Base-by-base conservation (phyloP, 2,797 vertebrate species). In the Microctenopoma stevenorrisi region DNA sequence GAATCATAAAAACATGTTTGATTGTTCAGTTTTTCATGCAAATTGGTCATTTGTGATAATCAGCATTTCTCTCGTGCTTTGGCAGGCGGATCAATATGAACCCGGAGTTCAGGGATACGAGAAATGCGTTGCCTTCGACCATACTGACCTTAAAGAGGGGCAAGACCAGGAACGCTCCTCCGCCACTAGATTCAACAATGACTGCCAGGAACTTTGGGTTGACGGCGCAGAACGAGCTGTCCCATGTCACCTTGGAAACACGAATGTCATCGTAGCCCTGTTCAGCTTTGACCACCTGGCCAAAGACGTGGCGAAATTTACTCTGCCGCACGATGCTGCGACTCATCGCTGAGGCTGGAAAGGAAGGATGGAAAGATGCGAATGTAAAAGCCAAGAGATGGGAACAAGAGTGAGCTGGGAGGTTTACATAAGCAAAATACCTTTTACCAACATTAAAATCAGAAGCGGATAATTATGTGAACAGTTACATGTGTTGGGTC, bases 171-270 rank as follows among this genome's bases (percentile, higher is more conserved):
- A 99, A 98, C 6, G 98, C 94, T 5, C 98, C 98, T 1, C 98
- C 98, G 0, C 98, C 98, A 0, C 97, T 97, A 0, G 98, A 96
- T 83, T 99, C 98, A 72, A 98, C 94, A 2, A 99, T 99, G 89
- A 99, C 97, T 54, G 98, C 98, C 91, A 99, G 73, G 75, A 99
- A 99, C 87, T 98, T 99, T 78, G 97, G 97, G 92, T 99, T 99
- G 91, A 99, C 95, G 0, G 96, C 96, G 5, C 97, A 98, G 93
- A 99, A 99, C 50, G 96, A 96, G 87, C 97, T 98, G 95, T 99
- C 98, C 95, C 98, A 99, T 0, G 98, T 99, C 91, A 99, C 96
- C 90, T 96, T 98, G 91, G 98, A 99, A 54, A 99, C 98, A 0
- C 98, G 96, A 79, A 99, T 99, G 93, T 99, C 98, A 88, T 99